A percentile compares a stretch with the other conserved stretches of the same genome.
phyloP scores from a whole-genome alignment of 2,888 invertebrate genomes.

The Acanthacorydalis orientalis region DNA sequence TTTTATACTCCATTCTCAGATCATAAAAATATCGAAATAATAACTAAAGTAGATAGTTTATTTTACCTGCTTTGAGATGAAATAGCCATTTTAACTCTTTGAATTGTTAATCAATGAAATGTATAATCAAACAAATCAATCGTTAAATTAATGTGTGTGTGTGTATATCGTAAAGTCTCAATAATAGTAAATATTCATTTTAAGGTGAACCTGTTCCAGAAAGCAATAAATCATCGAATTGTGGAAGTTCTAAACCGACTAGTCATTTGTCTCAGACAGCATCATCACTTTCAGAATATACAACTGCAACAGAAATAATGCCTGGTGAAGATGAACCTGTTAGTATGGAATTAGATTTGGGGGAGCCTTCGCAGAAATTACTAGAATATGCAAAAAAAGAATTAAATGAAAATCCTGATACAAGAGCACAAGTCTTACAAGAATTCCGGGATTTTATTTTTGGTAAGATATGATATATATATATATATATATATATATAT shows the following conservation, averaged over 20 bases:
- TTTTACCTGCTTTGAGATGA: too few relatives aligned
- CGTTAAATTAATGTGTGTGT: too few relatives aligned
- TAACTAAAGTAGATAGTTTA: too few relatives aligned
- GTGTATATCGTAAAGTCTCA: background rate
- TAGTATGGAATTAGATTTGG: slow-evolving; percentile 42
- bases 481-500: background rate
- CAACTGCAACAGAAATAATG: slow-evolving; percentile 18
- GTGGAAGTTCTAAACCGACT: background rate
- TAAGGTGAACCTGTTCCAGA: background rate
- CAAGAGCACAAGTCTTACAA: slow-evolving; percentile 45
- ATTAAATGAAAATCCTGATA: slow-evolving; percentile 54
- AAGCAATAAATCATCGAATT: background rate
- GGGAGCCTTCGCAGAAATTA: slow-evolving; percentile 46
- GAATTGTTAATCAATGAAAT: too few relatives aligned
- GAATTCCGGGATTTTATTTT: slow-evolving; percentile 59
- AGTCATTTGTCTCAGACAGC: background rate
- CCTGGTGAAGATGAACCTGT: slow-evolving; percentile 33
- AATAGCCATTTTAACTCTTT: too few relatives aligned
- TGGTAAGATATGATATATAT: slow-evolving; percentile 30
- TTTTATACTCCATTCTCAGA: too few relatives aligned
- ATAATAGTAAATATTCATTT: background rate
- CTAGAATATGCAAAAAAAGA: slow-evolving; percentile 47
- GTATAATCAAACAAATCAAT: too few relatives aligned
- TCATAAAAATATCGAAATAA: too few relatives aligned
- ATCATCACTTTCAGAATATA: background rate